A percentile compares a stretch with the other conserved stretches of the same genome.
Conservation (phyloP, 92 coral and sea anemone species). For the Heteractis magnifica region DNA sequence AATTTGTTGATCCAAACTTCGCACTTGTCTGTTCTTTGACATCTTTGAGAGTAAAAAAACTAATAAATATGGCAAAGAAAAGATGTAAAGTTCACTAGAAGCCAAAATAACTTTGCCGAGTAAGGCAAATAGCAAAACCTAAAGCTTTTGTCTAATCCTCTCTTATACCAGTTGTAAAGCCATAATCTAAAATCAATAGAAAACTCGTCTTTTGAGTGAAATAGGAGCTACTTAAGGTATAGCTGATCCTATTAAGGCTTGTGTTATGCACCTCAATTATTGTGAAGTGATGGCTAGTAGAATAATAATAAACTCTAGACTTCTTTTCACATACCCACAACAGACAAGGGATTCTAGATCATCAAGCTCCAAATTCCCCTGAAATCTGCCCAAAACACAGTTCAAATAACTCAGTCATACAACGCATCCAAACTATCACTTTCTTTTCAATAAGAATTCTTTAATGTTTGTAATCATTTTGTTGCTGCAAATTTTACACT, state of each 20-base stretch:
- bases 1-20: neutral
- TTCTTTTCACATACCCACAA: neutral
- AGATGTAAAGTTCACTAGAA: neutral
- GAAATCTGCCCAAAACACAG: too few species aligned
- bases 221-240: slow-evolving; percentile 2
- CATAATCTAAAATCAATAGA: slow-evolving; percentile 11
- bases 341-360: too few species aligned
- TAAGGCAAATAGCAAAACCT: neutral
- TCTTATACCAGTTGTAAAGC: neutral
- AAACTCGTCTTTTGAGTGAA: slow-evolving; percentile 5
- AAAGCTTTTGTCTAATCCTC: slow-evolving; percentile 1
- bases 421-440: neutral
- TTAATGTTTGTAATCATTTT: neutral
- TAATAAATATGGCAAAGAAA: neutral
- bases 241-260: slow-evolving; percentile 11
- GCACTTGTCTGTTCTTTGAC: neutral
- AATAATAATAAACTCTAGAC: neutral
- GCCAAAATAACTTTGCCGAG: neutral
- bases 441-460: neutral
- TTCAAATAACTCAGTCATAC: neutral
- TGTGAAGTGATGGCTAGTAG: slow-evolving; percentile 4
- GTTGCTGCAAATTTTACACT: neutral
- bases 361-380: too few species aligned
- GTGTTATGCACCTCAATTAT: slow-evolving; percentile 7
- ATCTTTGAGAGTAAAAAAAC: neutral